Evolutionary conservation across 2,113 vertebrate genomes (phyloP).

Genomic region (Sylvilagus bachmani): DNA sequence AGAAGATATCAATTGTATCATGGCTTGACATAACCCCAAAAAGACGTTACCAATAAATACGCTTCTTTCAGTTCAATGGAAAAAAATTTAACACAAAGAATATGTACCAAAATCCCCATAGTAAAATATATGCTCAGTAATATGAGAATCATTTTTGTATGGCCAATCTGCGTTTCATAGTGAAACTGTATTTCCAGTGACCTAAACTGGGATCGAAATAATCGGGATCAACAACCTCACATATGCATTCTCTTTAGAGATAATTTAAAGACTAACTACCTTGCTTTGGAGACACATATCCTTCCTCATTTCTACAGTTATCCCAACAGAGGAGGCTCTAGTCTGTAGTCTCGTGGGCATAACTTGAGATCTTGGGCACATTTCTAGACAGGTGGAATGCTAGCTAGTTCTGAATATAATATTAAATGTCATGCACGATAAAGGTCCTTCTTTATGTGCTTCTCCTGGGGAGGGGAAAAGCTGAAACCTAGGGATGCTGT

Average conservation of each 20-base stretch:
- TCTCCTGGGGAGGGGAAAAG: neutral
- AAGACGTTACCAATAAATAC: neutral
- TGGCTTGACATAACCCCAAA: neutral
- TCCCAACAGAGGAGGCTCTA: too few species aligned
- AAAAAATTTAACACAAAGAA: constrained; percentile 8
- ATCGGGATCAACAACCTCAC: neutral
- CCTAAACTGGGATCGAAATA: too few species aligned
- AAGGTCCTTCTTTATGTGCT: neutral
- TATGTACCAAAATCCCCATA: neutral
- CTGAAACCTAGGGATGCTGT: neutral
- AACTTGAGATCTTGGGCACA: neutral
- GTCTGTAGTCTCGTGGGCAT: neutral
- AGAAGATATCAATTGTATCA: neutral
- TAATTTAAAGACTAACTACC: neutral
- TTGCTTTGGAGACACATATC: neutral
- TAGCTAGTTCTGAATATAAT: neutral
- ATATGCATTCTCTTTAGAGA: neutral
- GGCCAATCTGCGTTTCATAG: neutral
- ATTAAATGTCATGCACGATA: neutral
- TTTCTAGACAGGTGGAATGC: neutral
- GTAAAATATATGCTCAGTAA: neutral
- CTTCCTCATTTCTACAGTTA: neutral
- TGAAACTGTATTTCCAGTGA: neutral
- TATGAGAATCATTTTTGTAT: neutral
- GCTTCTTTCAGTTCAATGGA: constrained; percentile 48